Conservation (phyloP, 2,797 vertebrate genomes). For the Protosalanx chinensis region DNA sequence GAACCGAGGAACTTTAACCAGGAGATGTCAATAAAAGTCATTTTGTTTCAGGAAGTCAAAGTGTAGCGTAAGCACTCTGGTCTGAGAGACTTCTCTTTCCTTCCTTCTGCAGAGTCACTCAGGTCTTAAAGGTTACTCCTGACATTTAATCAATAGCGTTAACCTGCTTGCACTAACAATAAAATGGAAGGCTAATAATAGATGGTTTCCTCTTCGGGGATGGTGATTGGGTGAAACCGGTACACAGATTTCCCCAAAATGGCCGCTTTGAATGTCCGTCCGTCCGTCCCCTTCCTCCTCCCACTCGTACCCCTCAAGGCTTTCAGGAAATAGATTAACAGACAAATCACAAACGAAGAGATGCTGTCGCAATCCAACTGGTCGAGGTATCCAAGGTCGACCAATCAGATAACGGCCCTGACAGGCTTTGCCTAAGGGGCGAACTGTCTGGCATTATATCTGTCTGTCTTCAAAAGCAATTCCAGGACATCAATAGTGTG, state of each 20-base stretch:
- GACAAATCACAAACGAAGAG: conserved; percentile 37
- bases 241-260: conserved; percentile 13
- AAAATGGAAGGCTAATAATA: conserved; percentile 47
- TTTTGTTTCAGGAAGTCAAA: conserved; percentile 20
- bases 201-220: conserved; percentile 41
- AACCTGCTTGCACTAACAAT: conserved; percentile 60
- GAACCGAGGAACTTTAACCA: not conserved
- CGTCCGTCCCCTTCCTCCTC: not conserved
- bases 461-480: conserved; percentile 74
- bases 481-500: conserved; percentile 68
- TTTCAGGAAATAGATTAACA: conserved; percentile 5
- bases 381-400: conserved; percentile 68
- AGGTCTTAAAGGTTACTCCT: conserved; percentile 48
- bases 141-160: conserved; percentile 68
- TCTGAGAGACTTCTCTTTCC: conserved; percentile 10
- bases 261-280: conserved; percentile 15
- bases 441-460: conserved; percentile 62
- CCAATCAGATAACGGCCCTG: conserved; percentile 65
- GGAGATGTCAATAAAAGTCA: not conserved
- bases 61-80: conserved; percentile 19
- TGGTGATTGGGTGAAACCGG: conserved; percentile 21
- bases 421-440: conserved; percentile 60
- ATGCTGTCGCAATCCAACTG: conserved; percentile 56
- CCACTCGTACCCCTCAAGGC: conserved; percentile 11
- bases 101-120: conserved; percentile 14